These are phyloP conservation scores for Bilobella aurantiaca DNA, from an alignment of 1,140 invertebrate species.

Conservation along the genomic window DNA sequence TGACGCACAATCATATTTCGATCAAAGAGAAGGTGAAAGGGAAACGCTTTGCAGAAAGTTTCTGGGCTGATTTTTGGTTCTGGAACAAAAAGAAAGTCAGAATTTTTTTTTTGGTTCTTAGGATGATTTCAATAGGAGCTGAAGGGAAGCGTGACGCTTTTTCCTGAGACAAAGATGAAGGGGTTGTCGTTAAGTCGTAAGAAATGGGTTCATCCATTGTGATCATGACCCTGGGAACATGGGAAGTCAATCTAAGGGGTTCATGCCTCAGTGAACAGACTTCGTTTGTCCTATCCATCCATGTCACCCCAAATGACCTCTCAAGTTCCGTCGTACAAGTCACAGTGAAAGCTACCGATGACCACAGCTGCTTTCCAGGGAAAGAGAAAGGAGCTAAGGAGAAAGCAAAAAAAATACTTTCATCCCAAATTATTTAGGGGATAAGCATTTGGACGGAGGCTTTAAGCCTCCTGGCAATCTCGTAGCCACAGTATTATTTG, in stretches of 20 bases:
- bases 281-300: neutral
- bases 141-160: no score
- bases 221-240: neutral
- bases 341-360: no score
- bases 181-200: neutral
- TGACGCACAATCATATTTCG: slow-evolving; percentile 71
- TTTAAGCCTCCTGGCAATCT: no score
- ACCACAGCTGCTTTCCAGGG: no score
- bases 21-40: slow-evolving; percentile 90
- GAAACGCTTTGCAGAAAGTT: slow-evolving; percentile 87
- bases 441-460: no score
- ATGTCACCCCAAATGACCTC: neutral
- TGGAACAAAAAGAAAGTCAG: slow-evolving; percentile 37
- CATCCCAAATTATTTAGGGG: no score
- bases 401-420: no score
- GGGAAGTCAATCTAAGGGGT: neutral
- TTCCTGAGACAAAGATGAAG: neutral
- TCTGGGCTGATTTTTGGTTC: slow-evolving; percentile 76
- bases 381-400: no score
- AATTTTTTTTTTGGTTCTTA: no score
- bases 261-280: neutral
- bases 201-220: neutral
- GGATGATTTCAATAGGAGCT: no score
- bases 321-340: neutral
- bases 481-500: no score